Conservation (phyloP, 2,888 invertebrate genomes). For the Phragmatobia fuliginosa region DNA sequence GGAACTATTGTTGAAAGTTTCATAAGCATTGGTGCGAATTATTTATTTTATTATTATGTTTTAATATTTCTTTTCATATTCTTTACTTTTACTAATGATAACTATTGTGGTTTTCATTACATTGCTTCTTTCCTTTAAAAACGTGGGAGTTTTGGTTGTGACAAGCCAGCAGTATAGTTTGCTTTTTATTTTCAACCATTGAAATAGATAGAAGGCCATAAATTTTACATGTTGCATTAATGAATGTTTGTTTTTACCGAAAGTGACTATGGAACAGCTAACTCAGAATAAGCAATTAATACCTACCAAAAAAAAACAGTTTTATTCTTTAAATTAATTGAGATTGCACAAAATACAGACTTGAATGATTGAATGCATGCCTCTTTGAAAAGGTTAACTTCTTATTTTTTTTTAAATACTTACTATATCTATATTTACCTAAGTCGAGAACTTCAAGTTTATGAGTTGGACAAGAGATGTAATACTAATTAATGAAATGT, state of each 20-base stretch:
- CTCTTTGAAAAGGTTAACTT: too few species aligned
- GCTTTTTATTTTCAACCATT: not conserved
- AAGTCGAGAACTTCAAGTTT: too few species aligned
- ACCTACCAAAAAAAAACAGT: too few species aligned
- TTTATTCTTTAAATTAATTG: too few species aligned
- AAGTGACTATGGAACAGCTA: not conserved
- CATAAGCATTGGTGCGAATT: conserved; percentile 39
- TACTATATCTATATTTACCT: too few species aligned
- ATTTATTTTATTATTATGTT: conserved; percentile 37
- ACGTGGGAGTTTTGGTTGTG: not conserved
- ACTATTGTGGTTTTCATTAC: not conserved
- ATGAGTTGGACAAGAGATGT: too few species aligned
- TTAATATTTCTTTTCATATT: conserved; percentile 32
- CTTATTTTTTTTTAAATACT: too few species aligned
- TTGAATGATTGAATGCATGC: too few species aligned
- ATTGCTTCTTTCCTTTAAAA: not conserved
- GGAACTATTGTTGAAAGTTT: conserved; percentile 48
- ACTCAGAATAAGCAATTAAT: too few species aligned
- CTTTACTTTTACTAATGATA: not conserved
- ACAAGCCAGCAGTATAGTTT: not conserved
- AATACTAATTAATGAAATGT: too few species aligned
- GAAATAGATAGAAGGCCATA: not conserved
- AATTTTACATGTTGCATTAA: not conserved
- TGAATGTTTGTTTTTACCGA: not conserved
- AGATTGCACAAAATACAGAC: too few species aligned